Base-by-base conservation (phyloP, 2,797 vertebrate genomes). In the Tragopan temminckii region DNA sequence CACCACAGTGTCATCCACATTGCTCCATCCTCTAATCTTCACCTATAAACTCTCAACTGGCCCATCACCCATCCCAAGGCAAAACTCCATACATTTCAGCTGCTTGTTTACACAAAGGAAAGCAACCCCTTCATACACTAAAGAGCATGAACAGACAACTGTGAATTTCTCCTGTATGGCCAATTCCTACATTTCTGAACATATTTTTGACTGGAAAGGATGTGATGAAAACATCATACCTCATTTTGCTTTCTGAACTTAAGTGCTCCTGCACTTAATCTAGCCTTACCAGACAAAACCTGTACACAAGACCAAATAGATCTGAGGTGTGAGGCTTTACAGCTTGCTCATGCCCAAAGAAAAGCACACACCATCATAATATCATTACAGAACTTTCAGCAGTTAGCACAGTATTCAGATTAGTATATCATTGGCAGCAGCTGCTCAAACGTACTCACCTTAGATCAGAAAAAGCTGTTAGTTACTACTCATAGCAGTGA, bases 371-470 rank as follows among this genome's bases (percentile, higher is more conserved):
- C 46, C n/a, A 55, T 24, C 36, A 53, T 84, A 93, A 93, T 77
- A 77, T 3, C 61, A 91, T 90, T 85, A 93, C 59, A 85, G 80
- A 90, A 85, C 61, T 82, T 91, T 88, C 94, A 93, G 78, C 85
- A 93, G 94, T 80, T 89, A 43, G 21, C 75, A 50, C 52, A 88
- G 93, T 45, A 0, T 85, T 87, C 83, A 93, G 67, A 84, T 50
- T 71, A 85, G 53, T 36, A 74, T 45, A 33, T 88, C 80, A 94
- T 40, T 88, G 80, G 85, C 78, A 91, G 83, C 91, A 95, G 85
- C 78, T 96, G 90, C 93, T 94, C 89, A 94, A 88, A 94, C 83
- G 48, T 33, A n/a, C 43, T 88, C 77, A 61, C 88, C 83, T 84
- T 80, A 69, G 14, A 68, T 31, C 6, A 91, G 29, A 83, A 90